Percentiles rank a stretch among this genome's conserved stretches.
Conservation (phyloP, 2,888 invertebrate species). For the Mesochorus sp. region DNA sequence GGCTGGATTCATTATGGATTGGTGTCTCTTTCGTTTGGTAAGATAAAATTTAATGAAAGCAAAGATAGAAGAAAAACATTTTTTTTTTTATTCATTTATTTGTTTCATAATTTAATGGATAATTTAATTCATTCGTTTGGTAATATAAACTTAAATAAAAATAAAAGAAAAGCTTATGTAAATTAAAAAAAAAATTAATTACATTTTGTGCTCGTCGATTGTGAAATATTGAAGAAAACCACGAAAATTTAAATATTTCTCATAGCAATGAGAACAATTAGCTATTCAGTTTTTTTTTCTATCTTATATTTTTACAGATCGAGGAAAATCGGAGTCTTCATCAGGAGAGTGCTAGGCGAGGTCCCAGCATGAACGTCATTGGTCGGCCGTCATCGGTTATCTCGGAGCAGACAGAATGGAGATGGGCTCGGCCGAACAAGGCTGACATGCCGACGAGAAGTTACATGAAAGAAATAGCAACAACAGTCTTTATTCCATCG, state of each 20-base stretch:
- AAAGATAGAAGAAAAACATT: too few species aligned
- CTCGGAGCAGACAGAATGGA: constrained; percentile 81
- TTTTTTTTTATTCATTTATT: too few species aligned
- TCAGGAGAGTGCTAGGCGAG: constrained; percentile 77
- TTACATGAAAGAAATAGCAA: constrained; percentile 87
- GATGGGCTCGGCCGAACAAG: constrained; percentile 86
- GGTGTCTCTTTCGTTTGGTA: constrained; percentile 94
- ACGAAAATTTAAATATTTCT: too few species aligned
- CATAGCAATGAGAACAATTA: too few species aligned
- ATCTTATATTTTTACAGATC: constrained; percentile 67
- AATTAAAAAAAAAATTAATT: too few species aligned
- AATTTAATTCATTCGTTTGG: too few species aligned
- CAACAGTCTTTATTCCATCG: constrained; percentile 88
- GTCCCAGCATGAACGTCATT: constrained; percentile 77
- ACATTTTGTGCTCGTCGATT: too few species aligned
- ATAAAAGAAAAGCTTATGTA: too few species aligned
- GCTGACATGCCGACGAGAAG: constrained; percentile 87
- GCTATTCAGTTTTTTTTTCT: background rate
- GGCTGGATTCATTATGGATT: constrained; percentile 91
- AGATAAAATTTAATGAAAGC: too few species aligned
- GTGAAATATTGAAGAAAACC: too few species aligned
- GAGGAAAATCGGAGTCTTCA: constrained; percentile 73
- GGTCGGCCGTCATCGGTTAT: constrained; percentile 73
- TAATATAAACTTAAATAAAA: too few species aligned
- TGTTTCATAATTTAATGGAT: too few species aligned